Base-by-base conservation (phyloP, 2,888 invertebrate genomes). In the Acanthosepion pharaonis region DNA sequence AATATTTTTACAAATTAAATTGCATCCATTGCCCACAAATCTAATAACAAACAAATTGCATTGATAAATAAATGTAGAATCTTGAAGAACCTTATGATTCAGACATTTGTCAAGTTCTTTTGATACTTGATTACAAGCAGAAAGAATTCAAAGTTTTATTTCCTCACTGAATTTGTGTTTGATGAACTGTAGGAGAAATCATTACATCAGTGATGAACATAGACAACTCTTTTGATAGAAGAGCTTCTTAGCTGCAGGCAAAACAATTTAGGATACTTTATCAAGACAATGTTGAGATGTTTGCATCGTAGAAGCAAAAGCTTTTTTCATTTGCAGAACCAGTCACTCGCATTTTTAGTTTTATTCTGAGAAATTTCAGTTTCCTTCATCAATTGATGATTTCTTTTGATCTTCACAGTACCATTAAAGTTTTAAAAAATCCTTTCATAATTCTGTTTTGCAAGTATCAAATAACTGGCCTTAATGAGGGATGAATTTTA, bases 1-100 rank as follows among this genome's bases (percentile, higher is more conserved):
- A 78, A 78, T 78, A 78, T 78, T 78, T 78, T 78, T 78, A n/a
- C 78, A 78, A 78, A 78, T 78, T 78, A 78, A 78, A 78, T 78
- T 78, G 78, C 78, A 78, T 78, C 78, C 78, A 78, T 78, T 78
- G 78, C 15, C 78, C 78, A 78, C 78, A n/a, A 78, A 78, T 78
- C 78, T 78, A 78, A 78, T 78, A 78, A 78, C n/a, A n/a, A 23
- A 78, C 23, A n/a, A 78, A 78, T 78, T n/a, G n/a, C 78, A 78
- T 78, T 78, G 78, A 78, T 78, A 78, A 78, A 78, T 78, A 78
- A 78, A n/a, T n/a, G n/a, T 78, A 78, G 15, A 78, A 78, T 78
- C n/a, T 78, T 78, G n/a, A 4, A 78, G n/a, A 78, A 78, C n/a
- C 78, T 78, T 78, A 15, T n/a, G 78, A 78, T 78, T 78, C n/a